Conservation (phyloP, 2,888 invertebrate species). For the Pheosia gnoma region DNA sequence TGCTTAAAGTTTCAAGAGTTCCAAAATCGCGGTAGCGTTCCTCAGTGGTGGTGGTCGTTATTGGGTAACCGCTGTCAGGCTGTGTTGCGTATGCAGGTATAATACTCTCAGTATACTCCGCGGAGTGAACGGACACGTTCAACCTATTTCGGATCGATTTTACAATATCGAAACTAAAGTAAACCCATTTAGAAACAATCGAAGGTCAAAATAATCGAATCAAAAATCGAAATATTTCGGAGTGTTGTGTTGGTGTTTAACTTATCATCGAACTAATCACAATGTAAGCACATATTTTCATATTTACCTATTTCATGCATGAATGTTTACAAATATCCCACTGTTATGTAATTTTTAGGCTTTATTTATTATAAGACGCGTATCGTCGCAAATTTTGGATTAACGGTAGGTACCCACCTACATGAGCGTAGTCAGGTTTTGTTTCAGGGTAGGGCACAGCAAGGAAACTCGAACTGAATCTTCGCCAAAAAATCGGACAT, state of each 20-base stretch:
- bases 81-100: conserved; percentile 21
- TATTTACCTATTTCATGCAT: conserved; percentile 7
- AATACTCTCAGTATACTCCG: conserved; percentile 18
- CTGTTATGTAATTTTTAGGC: conserved; percentile 1
- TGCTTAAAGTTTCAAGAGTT: conserved; percentile 9
- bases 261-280: not conserved
- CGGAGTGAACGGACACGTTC: conserved; percentile 28
- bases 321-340: conserved; percentile 14
- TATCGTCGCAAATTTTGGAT: not conserved
- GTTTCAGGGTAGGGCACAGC: too few relatives aligned
- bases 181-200: not conserved
- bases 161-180: not conserved
- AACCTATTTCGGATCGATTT: not conserved
- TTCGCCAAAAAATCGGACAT: too few relatives aligned
- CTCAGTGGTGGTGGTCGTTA: conserved; percentile 26
- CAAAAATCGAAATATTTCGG: conserved; percentile 6
- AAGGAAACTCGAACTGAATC: too few relatives aligned
- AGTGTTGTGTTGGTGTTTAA: conserved; percentile 30
- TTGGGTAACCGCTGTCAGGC: conserved; percentile 35
- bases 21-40: not conserved
- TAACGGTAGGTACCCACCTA: not conserved
- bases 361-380: not conserved
- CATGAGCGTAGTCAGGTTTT: too few relatives aligned
- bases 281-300: conserved; percentile 1
- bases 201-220: not conserved